Percentiles rank a stretch among this genome's conserved stretches.
These are phyloP conservation scores for Cephus pygmeus DNA, from an alignment of 2,888 invertebrate genomes.

Conservation along the genomic window DNA sequence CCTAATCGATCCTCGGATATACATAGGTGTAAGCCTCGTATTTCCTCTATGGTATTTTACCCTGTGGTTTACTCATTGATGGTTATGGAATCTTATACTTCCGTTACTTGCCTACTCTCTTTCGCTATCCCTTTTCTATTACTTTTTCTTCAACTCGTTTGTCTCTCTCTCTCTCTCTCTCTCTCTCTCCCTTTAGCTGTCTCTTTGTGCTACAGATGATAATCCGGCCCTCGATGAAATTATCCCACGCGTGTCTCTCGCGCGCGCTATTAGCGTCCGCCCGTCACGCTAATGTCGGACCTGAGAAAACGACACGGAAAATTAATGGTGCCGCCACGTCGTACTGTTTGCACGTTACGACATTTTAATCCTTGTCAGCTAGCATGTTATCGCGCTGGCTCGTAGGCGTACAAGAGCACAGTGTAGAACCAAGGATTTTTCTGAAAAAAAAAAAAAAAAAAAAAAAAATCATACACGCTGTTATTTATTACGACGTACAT, in stretches of 20 bases:
- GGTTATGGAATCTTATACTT: neutral
- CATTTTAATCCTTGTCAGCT: constrained; percentile 46
- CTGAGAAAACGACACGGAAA: constrained; percentile 24
- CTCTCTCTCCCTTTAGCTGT: neutral
- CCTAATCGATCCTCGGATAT: neutral
- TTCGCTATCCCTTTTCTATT: neutral
- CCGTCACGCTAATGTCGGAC: neutral
- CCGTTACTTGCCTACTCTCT: neutral
- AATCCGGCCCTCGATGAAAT: neutral
- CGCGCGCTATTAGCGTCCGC: neutral
- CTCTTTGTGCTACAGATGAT: neutral
- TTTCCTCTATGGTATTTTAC: neutral
- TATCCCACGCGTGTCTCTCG: neutral
- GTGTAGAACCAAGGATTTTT: neutral
- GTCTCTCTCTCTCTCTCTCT: neutral
- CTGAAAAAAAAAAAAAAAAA: neutral
- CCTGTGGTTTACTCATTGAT: neutral
- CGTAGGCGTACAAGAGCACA: constrained; percentile 25
- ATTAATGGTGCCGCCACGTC: constrained; percentile 40
- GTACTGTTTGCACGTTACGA: constrained; percentile 39
- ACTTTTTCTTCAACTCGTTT: no score
- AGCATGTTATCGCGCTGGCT: constrained; percentile 34
- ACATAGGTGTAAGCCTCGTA: neutral
- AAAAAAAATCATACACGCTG: neutral
- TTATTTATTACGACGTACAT: neutral